Evolutionary conservation across 2,113 vertebrate genomes (phyloP).

Genomic region (Hydrolagus affinis): DNA sequence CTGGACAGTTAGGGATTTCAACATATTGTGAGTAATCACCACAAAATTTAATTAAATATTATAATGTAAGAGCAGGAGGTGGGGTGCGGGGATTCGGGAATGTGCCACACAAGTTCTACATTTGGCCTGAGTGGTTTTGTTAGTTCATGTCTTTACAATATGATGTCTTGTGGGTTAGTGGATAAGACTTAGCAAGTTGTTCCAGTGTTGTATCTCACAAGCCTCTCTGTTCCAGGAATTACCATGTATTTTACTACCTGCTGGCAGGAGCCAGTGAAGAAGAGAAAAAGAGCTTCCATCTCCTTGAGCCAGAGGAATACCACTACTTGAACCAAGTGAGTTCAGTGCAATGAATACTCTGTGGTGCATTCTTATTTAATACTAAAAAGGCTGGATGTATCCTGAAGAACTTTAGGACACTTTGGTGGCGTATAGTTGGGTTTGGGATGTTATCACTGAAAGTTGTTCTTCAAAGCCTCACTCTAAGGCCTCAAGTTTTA

Average conservation of each 20-base stretch:
- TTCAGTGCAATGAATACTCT: background rate
- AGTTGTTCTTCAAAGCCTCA: no score
- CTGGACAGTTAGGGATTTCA: no score
- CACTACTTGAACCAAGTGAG: conserved; percentile 96
- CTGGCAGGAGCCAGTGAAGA: conserved; percentile 91
- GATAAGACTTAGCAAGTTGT: background rate
- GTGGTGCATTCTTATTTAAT: background rate
- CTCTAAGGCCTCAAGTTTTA: no score
- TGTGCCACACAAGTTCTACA: background rate
- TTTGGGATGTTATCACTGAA: no score
- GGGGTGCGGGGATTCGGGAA: no score
- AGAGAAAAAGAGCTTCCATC: conserved; percentile 82
- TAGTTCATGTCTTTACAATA: background rate
- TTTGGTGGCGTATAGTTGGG: no score
- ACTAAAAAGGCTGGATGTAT: background rate
- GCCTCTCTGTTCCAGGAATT: conserved; percentile 67
- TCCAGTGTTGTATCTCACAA: no score
- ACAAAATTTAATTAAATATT: background rate
- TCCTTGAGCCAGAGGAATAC: conserved; percentile 88
- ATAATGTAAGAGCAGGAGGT: background rate
- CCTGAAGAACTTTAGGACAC: background rate
- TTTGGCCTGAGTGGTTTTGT: background rate
- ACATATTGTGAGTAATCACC: background rate
- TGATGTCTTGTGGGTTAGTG: background rate
- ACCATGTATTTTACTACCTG: conserved; percentile 98